phyloP scores from a whole-genome alignment of 2,797 vertebrate genomes.

The Cuculus canorus region DNA sequence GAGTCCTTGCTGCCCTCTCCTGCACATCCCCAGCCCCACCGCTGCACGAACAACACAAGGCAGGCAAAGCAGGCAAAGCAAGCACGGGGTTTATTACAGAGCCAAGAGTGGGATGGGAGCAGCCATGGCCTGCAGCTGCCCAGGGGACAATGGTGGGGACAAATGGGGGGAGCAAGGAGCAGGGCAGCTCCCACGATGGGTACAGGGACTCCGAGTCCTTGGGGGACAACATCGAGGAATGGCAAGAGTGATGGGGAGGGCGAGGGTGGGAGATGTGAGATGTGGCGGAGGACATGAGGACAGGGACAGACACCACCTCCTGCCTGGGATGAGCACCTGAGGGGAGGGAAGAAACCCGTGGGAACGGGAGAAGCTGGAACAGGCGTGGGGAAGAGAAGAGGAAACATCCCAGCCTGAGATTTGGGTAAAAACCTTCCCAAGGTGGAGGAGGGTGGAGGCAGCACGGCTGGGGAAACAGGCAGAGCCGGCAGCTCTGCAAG shows the following conservation, averaged over 20 bases:
- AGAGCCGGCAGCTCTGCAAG: background rate
- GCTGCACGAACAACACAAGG: background rate
- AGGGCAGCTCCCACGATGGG: background rate
- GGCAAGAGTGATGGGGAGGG: background rate
- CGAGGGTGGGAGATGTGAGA: background rate
- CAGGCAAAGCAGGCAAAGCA: background rate
- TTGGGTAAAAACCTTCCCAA: conserved; percentile 59
- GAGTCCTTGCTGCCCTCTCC: background rate
- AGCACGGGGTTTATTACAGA: conserved; percentile 23
- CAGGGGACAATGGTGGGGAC: background rate
- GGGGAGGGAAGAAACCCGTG: background rate
- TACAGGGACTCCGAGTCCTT: background rate
- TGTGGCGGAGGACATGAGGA: background rate
- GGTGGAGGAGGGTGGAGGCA: background rate
- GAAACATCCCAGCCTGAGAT: conserved; percentile 17
- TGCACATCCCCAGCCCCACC: background rate
- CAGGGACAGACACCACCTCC: background rate
- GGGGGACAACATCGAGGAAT: background rate
- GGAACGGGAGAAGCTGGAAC: background rate
- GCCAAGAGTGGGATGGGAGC: background rate
- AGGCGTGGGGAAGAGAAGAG: background rate
- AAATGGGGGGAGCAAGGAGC: rapidly evolving
- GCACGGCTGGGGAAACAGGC: conserved; percentile 16
- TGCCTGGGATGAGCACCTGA: rapidly evolving
- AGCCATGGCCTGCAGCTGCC: rapidly evolving